Evolutionary conservation across 2,113 vertebrate species (phyloP).

Genomic region (Otus sunia): DNA sequence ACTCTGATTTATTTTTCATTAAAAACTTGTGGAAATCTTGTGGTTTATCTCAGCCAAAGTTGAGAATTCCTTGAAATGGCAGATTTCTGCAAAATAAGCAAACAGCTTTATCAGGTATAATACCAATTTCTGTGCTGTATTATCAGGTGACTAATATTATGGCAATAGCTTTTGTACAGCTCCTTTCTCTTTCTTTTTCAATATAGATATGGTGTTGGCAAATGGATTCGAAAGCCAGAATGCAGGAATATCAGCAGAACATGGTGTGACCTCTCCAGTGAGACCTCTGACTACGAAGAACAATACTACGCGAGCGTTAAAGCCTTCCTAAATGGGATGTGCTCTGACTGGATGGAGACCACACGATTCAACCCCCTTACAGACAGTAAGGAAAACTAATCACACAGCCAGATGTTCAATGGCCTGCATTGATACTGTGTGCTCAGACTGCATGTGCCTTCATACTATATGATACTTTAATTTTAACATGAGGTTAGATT

Average conservation of each 20-base stretch:
- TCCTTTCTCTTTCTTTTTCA: constrained; percentile 4
- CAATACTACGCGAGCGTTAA: constrained; percentile 84
- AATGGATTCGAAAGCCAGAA: constrained; percentile 79
- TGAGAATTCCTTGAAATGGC: background rate
- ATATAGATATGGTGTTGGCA: constrained; percentile 82
- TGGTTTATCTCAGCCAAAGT: background rate
- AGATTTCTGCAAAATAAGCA: background rate
- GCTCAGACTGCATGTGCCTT: background rate
- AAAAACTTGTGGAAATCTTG: background rate
- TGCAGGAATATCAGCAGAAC: constrained; percentile 76
- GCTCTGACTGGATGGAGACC: constrained; percentile 80
- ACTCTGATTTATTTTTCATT: background rate
- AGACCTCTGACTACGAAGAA: constrained; percentile 77
- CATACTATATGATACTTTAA: background rate
- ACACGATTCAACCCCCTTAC: constrained; percentile 79
- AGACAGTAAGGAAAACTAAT: constrained; percentile 83
- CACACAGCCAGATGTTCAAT: background rate
- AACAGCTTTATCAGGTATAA: background rate
- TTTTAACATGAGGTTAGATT: background rate
- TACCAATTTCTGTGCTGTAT: background rate
- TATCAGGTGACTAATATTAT: background rate
- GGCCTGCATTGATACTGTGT: background rate
- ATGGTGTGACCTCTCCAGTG: constrained; percentile 86
- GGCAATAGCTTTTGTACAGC: background rate
- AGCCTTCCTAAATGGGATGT: constrained; percentile 44